Base-by-base conservation (phyloP, 2,888 invertebrate genomes). In the Agonum fuliginosum region DNA sequence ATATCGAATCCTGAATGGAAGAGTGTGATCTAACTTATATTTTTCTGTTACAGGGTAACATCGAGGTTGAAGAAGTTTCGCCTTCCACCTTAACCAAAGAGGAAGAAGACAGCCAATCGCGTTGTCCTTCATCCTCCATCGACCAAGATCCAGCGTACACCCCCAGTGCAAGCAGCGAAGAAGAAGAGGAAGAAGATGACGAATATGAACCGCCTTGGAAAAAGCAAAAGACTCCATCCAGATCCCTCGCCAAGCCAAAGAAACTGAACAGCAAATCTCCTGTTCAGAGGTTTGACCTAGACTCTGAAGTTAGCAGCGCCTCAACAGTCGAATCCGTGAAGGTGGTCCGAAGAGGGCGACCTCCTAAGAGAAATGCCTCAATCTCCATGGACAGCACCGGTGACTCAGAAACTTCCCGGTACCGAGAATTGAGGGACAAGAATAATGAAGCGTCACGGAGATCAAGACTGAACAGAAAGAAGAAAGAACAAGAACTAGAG, bases 381-480 rank as follows among this genome's bases (percentile, higher is more conserved):
- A 89, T 89, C 4, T 79, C 85, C 19, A 82, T 84, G 2, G 78
- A 79, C 34, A 81, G 80, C 86, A 83, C 89, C 86, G 75, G 88
- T 84, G 88, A 78, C 87, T 87, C 79, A 85, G 82, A 87, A 37
- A 90, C 89, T 80, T 84, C 85, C 54, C 90, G 89, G 80, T 94
- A 94, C 84, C 88, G 93, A 69, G 92, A 93, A 83, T 88, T 93
- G 80, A 87, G 94, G 75, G 92, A 93, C 83, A 93, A 93, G 84
- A 94, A 94, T 86, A 94, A 94, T 84, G 93, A 93, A 86, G 94
- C 94, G 48, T 94, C 94, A 46, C 89, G 94, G 81, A 90, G 91
- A 81, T 94, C 94, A 0, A 88, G 94, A 80, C 90, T 91, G 87
- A 94, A 93, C 82, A 90, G 93, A 80, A 94, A 93, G 86, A 84